Conservation (phyloP, 2,888 invertebrate genomes). For the Parascotia fuliginaria region DNA sequence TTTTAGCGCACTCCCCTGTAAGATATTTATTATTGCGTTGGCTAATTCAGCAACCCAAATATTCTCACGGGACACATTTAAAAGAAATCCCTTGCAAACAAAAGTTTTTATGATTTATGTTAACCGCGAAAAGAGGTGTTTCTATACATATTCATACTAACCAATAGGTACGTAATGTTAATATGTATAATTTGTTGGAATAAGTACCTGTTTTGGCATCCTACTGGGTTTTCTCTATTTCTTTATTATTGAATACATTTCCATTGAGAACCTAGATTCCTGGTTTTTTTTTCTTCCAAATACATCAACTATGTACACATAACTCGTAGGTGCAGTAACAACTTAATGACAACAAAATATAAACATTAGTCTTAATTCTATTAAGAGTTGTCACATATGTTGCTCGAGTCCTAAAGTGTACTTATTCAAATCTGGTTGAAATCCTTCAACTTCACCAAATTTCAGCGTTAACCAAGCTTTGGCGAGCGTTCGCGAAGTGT, state of each 20-base stretch:
- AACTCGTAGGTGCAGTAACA: too few species aligned
- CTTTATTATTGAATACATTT: too few species aligned
- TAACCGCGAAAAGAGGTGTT: background rate
- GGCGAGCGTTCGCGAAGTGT: constrained; percentile 59
- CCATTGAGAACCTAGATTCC: too few species aligned
- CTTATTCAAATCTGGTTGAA: constrained; percentile 53
- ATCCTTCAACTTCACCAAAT: constrained; percentile 48
- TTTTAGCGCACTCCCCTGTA: background rate
- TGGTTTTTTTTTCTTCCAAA: too few species aligned
- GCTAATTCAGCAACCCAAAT: background rate
- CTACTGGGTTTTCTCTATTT: too few species aligned
- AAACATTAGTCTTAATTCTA: constrained; percentile 1
- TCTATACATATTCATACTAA: too few species aligned
- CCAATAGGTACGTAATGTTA: too few species aligned
- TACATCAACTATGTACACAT: too few species aligned
- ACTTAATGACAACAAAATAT: background rate
- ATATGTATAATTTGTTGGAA: too few species aligned
- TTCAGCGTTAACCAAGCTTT: constrained; percentile 44
- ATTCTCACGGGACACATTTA: background rate
- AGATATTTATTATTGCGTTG: background rate
- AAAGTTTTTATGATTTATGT: background rate
- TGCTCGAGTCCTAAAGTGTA: constrained; percentile 35
- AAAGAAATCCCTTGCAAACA: background rate
- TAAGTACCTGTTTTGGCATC: too few species aligned
- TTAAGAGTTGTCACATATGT: background rate